Percentiles rank a stretch among this genome's conserved stretches.
Conservation (phyloP, 1,140 invertebrate genomes). For the Drosophila melanica region DNA sequence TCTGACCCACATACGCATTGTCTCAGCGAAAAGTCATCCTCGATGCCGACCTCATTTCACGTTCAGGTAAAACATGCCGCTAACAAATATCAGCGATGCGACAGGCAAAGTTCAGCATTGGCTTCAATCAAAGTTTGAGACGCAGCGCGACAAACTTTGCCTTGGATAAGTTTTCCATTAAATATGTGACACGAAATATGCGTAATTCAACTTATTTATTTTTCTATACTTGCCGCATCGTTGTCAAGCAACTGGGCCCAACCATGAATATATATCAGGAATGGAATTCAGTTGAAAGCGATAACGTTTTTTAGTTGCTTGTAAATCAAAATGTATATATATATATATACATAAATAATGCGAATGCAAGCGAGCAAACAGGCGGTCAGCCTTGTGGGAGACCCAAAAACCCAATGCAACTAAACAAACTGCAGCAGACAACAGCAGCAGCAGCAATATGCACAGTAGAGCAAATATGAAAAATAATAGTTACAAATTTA, state of each 20-base stretch:
- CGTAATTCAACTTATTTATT: constrained; percentile 16
- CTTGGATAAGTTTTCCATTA: constrained; percentile 27
- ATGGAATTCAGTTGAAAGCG: background rate
- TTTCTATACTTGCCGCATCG: background rate
- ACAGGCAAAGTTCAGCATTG: constrained; percentile 38
- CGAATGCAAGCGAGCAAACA: constrained; percentile 33
- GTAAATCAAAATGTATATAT: background rate
- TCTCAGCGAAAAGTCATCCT: too few relatives aligned
- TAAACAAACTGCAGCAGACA: constrained; percentile 28
- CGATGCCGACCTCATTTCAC: constrained; percentile 18
- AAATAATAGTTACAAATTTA: too few relatives aligned
- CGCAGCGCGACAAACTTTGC: constrained; percentile 16
- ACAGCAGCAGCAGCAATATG: background rate
- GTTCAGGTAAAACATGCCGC: constrained; percentile 26
- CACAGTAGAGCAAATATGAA: constrained; percentile 4
- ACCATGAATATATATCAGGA: background rate
- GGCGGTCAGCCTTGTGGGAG: constrained; percentile 39
- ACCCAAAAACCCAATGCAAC: constrained; percentile 14
- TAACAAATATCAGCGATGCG: constrained; percentile 38
- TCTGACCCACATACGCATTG: constrained; percentile 22
- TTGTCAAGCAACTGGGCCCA: constrained; percentile 12
- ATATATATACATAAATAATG: constrained; percentile 9
- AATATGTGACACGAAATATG: background rate
- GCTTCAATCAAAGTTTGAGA: constrained; percentile 35
- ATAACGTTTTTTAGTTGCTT: too few relatives aligned